Evolutionary conservation across 2,888 invertebrate genomes (phyloP).

Genomic region (Trichogramma dendrolimi): DNA sequence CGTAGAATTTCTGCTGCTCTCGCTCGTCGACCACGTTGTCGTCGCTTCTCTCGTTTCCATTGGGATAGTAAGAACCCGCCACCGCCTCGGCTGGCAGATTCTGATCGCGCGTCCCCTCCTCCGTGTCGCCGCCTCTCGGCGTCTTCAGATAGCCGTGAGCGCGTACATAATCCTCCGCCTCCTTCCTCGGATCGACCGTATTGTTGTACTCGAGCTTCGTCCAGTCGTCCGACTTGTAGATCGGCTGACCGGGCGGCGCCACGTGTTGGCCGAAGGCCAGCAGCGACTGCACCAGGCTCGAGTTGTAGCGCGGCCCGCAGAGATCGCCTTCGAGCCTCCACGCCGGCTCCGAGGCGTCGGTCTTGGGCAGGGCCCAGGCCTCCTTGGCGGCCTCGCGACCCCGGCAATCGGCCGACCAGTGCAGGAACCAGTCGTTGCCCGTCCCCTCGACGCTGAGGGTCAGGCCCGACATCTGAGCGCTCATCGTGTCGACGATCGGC

Average conservation of each 20-base stretch:
- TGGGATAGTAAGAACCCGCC: slow-evolving; percentile 23
- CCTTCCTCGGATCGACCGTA: slow-evolving; percentile 53
- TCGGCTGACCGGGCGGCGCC: slow-evolving; percentile 66
- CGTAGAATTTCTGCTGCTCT: slow-evolving; percentile 18
- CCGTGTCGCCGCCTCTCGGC: slow-evolving; percentile 33
- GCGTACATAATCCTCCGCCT: slow-evolving; percentile 52
- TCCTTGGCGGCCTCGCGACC: slow-evolving; percentile 52
- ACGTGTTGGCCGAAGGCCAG: slow-evolving; percentile 65
- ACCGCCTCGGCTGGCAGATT: slow-evolving; percentile 19
- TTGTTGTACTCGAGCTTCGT: slow-evolving; percentile 49
- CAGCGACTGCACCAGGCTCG: slow-evolving; percentile 63
- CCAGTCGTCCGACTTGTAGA: slow-evolving; percentile 63
- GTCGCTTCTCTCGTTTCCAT: slow-evolving; percentile 18
- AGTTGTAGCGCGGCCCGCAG: slow-evolving; percentile 68
- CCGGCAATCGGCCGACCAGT: slow-evolving; percentile 70
- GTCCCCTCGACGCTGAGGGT: slow-evolving; percentile 58
- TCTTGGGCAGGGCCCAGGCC: slow-evolving; percentile 44
- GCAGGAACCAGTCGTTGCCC: slow-evolving; percentile 74
- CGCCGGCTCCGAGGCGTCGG: slow-evolving; percentile 30
- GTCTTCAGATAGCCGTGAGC: slow-evolving; percentile 47
- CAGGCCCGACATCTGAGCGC: slow-evolving; percentile 60
- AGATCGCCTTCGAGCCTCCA: slow-evolving; percentile 54
- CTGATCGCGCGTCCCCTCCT: slow-evolving; percentile 30
- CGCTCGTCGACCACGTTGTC: slow-evolving; percentile 19
- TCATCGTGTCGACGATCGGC: slow-evolving; percentile 60